A percentile compares a stretch with the other conserved stretches of the same genome.
Evolutionary conservation across 1,140 invertebrate species (phyloP).

Genomic region (Atta colombica): DNA sequence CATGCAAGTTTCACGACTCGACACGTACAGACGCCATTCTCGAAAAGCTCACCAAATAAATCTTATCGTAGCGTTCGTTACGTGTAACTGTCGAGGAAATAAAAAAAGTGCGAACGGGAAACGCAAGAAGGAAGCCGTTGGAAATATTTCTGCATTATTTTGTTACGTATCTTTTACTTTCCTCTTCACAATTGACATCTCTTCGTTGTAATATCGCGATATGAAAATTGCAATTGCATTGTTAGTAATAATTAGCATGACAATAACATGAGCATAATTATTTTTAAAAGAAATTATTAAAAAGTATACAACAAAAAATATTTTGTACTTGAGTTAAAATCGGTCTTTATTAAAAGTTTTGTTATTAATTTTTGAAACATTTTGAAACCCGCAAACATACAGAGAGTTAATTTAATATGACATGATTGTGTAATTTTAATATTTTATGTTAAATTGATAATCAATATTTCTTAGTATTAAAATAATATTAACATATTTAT

Average conservation of each 20-base stretch:
- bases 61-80: slow-evolving; percentile 71
- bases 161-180: slow-evolving; percentile 8
- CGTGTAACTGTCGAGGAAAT: slow-evolving; percentile 40
- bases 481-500: too few relatives aligned
- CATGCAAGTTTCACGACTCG: slow-evolving; percentile 80
- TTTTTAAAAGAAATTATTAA: background rate
- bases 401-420: too few relatives aligned
- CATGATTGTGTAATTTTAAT: too few relatives aligned
- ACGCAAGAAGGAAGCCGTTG: slow-evolving; percentile 24
- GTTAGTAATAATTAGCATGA: background rate
- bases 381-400: too few relatives aligned
- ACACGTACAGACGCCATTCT: slow-evolving; percentile 80
- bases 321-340: too few relatives aligned
- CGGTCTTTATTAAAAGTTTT: too few relatives aligned
- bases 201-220: background rate
- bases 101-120: slow-evolving; percentile 35
- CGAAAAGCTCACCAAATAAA: slow-evolving; percentile 84
- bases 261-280: background rate
- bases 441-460: too few relatives aligned
- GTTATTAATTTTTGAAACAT: too few relatives aligned
- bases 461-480: too few relatives aligned
- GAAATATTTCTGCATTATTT: slow-evolving; percentile 61
- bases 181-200: slow-evolving; percentile 32
- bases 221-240: background rate
- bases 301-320: too few relatives aligned